Percentiles rank a stretch among this genome's conserved stretches.
Evolutionary conservation across 2,888 invertebrate genomes (phyloP).

Genomic region (Megaustenia siamemsis): DNA sequence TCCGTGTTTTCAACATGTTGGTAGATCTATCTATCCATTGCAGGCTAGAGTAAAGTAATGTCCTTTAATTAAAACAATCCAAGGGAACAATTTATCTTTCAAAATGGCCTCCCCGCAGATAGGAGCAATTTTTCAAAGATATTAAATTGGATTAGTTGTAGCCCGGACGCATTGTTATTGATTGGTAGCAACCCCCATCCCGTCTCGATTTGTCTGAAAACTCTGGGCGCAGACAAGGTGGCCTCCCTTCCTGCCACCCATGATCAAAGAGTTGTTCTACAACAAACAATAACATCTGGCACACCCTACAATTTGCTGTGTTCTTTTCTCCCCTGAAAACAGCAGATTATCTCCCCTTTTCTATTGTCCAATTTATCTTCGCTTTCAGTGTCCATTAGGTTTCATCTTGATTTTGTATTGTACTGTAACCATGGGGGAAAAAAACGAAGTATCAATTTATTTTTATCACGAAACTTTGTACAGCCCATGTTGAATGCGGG

Average conservation of each 20-base stretch:
- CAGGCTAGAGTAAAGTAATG: slow-evolving; percentile 6
- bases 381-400: neutral
- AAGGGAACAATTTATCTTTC: slow-evolving; percentile 38
- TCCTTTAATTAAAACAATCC: slow-evolving; percentile 40
- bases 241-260: slow-evolving; percentile 2
- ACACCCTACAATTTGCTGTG: neutral
- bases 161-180: slow-evolving; percentile 39
- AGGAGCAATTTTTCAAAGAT: slow-evolving; percentile 51
- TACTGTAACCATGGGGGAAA: neutral
- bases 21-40: slow-evolving; percentile 30
- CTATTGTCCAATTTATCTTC: slow-evolving; percentile 7
- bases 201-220: neutral
- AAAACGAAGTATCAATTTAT: slow-evolving; percentile 31
- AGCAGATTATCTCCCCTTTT: neutral
- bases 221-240: neutral
- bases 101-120: slow-evolving; percentile 45
- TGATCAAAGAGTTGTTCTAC: slow-evolving; percentile 33
- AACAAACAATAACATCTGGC: slow-evolving; percentile 45
- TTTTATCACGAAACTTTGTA: slow-evolving; percentile 11
- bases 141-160: slow-evolving; percentile 49
- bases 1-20: neutral
- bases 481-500: neutral
- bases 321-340: neutral
- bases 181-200: slow-evolving; percentile 16
- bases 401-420: neutral